phyloP scores from a whole-genome alignment of 2,797 vertebrate genomes.

The Enteromius treurensis region DNA sequence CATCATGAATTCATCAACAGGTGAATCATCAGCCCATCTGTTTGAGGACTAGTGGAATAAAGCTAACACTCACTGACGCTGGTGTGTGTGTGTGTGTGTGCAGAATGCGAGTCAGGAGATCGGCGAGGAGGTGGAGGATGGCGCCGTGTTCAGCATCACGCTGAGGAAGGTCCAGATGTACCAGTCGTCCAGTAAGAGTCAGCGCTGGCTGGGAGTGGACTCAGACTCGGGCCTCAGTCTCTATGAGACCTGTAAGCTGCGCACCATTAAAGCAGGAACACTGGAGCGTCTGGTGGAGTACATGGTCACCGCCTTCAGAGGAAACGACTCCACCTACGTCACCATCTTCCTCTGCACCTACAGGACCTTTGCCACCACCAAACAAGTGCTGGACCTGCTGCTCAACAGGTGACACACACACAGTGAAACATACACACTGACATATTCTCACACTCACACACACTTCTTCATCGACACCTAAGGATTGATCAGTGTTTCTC shows the following conservation, averaged over 20 bases:
- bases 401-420: constrained; percentile 84
- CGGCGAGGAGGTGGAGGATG: constrained; percentile 94
- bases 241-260: constrained; percentile 95
- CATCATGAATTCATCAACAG: too few relatives aligned
- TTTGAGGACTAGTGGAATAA: neutral
- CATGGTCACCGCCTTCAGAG: constrained; percentile 94
- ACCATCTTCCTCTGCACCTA: constrained; percentile 99
- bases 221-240: constrained; percentile 89
- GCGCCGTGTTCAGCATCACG: constrained; percentile 95
- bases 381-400: constrained; percentile 95
- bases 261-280: constrained; percentile 95
- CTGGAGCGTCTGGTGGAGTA: constrained; percentile 98
- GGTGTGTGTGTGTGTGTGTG: neutral
- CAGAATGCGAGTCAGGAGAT: constrained; percentile 99
- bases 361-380: constrained; percentile 92
- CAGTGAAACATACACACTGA: too few relatives aligned
- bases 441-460: neutral
- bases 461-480: too few relatives aligned
- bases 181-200: constrained; percentile 90
- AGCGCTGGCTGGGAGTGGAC: constrained; percentile 95
- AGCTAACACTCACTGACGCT: neutral
- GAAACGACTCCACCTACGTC: constrained; percentile 96
- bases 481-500: too few relatives aligned
- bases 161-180: constrained; percentile 94
- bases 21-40: too few relatives aligned